Evolutionary conservation across 37 sponge, comb jelly and placozoan species (phyloP).

Genomic region (Eunapius fragilis): DNA sequence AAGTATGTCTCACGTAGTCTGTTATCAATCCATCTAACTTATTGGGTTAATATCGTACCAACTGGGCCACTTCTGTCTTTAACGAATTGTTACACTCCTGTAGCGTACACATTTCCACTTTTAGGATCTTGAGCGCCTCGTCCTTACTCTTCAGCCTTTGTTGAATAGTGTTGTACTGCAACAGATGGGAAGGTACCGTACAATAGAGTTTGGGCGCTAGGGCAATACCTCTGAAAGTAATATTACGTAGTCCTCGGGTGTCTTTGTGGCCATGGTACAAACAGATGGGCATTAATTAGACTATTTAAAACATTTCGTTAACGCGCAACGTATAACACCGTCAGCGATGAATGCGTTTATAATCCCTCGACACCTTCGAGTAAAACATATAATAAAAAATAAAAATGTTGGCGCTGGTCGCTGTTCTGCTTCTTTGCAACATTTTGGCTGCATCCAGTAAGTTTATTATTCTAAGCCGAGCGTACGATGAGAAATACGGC

Average conservation of each 20-base stretch:
- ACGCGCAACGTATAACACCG: neutral
- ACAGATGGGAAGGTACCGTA: neutral
- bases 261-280: neutral
- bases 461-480: neutral
- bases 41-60: neutral
- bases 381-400: too few relatives aligned
- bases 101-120: constrained; percentile 25
- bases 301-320: neutral
- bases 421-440: neutral
- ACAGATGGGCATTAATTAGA: neutral
- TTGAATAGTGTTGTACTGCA: neutral
- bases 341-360: neutral
- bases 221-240: neutral
- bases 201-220: neutral
- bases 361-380: neutral
- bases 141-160: constrained; percentile 51
- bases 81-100: neutral
- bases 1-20: too few relatives aligned
- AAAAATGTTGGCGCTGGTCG: neutral
- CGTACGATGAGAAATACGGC: too few relatives aligned
- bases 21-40: too few relatives aligned
- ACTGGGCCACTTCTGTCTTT: neutral
- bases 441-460: neutral
- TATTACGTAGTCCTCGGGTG: neutral
- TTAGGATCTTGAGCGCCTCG: constrained; percentile 46